A percentile compares a stretch with the other conserved stretches of the same genome.
These are phyloP conservation scores for Brachionus rubens DNA, from an alignment of 1,140 invertebrate genomes.

Conservation along the genomic window DNA sequence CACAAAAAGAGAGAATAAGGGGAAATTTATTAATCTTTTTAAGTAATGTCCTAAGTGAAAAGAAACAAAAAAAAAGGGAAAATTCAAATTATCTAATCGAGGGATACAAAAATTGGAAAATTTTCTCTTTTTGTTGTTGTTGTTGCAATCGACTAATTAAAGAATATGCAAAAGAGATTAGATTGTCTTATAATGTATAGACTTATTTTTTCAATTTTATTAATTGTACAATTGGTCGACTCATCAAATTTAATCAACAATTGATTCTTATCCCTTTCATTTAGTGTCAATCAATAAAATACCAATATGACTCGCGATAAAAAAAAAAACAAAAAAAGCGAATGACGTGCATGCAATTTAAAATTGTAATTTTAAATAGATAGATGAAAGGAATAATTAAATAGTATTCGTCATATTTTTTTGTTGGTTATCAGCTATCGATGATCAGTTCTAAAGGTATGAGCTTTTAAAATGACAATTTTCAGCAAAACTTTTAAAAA, in stretches of 20 bases:
- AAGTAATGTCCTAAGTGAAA: constrained; percentile 46
- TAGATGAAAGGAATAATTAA: neutral
- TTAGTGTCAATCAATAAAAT: constrained; percentile 2
- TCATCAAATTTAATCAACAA: neutral
- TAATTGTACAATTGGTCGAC: neutral
- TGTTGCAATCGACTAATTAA: constrained; percentile 32
- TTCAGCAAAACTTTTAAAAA: no score
- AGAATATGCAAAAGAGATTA: constrained; percentile 21
- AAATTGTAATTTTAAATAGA: neutral
- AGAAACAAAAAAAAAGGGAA: neutral
- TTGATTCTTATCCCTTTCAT: neutral
- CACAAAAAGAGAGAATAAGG: neutral
- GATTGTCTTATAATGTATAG: constrained; percentile 3
- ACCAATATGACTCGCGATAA: no score
- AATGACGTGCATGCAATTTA: constrained; percentile 26
- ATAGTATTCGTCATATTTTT: no score
- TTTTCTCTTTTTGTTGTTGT: no score
- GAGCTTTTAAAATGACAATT: no score
- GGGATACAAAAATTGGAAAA: constrained; percentile 15
- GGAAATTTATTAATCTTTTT: constrained; percentile 19
- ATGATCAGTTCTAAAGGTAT: no score
- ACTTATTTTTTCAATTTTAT: neutral
- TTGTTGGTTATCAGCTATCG: no score
- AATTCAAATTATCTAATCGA: constrained; percentile 26
- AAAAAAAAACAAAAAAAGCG: no score